These are phyloP conservation scores for Bruchidius siliquastri DNA, from an alignment of 2,888 invertebrate genomes.

Conservation along the genomic window DNA sequence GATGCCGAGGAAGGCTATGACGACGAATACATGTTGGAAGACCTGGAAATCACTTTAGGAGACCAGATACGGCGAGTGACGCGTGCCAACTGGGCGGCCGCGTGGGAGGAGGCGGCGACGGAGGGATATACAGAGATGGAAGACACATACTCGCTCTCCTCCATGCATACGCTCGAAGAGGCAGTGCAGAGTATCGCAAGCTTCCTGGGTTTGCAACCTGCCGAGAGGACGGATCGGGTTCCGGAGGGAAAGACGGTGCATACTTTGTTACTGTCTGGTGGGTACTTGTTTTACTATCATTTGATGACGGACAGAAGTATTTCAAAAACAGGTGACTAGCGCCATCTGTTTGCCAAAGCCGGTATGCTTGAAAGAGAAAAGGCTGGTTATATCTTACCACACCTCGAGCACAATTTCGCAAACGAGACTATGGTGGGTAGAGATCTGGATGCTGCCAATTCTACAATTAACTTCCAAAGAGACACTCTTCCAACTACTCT, in stretches of 20 bases:
- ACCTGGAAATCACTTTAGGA: slow-evolving; percentile 77
- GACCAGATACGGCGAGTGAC: slow-evolving; percentile 81
- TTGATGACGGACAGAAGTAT: too few relatives aligned
- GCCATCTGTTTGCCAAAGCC: too few relatives aligned
- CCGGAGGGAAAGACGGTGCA: slow-evolving; percentile 79
- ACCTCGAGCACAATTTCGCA: too few relatives aligned
- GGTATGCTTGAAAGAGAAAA: too few relatives aligned
- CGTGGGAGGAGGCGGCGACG: slow-evolving; percentile 69
- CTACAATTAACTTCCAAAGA: too few relatives aligned
- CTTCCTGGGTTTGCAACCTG: slow-evolving; percentile 80
- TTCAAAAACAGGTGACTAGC: too few relatives aligned
- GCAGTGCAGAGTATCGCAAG: slow-evolving; percentile 79
- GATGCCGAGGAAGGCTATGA: slow-evolving; percentile 95
- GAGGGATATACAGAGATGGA: slow-evolving; percentile 65
- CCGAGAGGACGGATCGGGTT: slow-evolving; percentile 79
- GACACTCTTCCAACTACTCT: too few relatives aligned
- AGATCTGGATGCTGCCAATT: too few relatives aligned
- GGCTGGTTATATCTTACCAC: too few relatives aligned
- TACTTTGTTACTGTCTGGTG: slow-evolving; percentile 74
- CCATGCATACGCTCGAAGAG: slow-evolving; percentile 72
- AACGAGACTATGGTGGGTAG: too few relatives aligned
- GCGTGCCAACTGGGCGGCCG: slow-evolving; percentile 66
- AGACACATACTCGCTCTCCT: slow-evolving; percentile 87
- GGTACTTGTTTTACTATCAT: too few relatives aligned
- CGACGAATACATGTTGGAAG: slow-evolving; percentile 94